Conservation (phyloP, 2,888 invertebrate genomes). For the Dioctria rufipes region DNA sequence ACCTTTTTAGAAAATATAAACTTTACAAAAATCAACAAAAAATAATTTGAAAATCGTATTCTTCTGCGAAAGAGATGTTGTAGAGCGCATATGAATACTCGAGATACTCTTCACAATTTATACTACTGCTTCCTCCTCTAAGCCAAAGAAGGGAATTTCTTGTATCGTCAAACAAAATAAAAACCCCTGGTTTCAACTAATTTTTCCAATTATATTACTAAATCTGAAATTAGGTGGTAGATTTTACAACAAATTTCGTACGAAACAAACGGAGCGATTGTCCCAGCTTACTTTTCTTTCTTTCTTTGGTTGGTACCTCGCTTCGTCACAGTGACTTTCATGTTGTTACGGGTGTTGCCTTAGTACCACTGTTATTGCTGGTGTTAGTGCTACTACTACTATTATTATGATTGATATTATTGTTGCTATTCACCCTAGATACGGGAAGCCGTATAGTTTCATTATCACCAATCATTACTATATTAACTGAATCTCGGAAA, state of each 20-base stretch:
- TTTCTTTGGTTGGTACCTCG: slow-evolving; percentile 14
- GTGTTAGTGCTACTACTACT: neutral
- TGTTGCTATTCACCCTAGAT: slow-evolving; percentile 43
- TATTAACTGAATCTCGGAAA: slow-evolving; percentile 85
- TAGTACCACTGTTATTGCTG: slow-evolving; percentile 1
- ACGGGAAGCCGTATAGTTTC: slow-evolving; percentile 85
- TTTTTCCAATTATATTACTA: slow-evolving; percentile 26
- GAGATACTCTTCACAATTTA: neutral
- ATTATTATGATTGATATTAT: slow-evolving; percentile 17
- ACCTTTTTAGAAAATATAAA: neutral
- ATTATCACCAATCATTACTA: slow-evolving; percentile 84
- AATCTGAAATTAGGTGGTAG: slow-evolving; percentile 2
- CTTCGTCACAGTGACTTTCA: neutral
- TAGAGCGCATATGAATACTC: neutral
- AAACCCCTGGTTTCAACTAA: slow-evolving; percentile 1
- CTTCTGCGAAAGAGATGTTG: neutral
- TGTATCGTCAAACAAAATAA: neutral
- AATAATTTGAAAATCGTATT: neutral
- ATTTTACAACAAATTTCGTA: slow-evolving; percentile 4
- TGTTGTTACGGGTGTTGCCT: neutral
- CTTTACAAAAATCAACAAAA: neutral
- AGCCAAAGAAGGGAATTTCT: neutral
- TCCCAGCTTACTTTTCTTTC: slow-evolving; percentile 3
- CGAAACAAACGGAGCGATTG: neutral
- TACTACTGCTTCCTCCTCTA: neutral